These are phyloP conservation scores for Virgularia gustaviana DNA, from an alignment of 92 coral and sea anemone species.

Conservation along the genomic window DNA sequence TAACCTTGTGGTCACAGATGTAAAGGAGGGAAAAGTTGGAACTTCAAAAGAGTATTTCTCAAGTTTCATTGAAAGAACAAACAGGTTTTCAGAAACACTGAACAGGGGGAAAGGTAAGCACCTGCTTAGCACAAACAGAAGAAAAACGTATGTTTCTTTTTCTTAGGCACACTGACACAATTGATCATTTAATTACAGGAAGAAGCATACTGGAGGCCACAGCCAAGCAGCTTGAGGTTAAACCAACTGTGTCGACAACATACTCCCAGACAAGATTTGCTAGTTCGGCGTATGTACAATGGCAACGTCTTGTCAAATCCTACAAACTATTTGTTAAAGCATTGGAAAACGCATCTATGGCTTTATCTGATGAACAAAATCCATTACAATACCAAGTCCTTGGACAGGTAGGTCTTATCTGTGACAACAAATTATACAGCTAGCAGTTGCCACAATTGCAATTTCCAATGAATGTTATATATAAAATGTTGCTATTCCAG, in stretches of 20 bases:
- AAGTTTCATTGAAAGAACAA: slow-evolving; percentile 6
- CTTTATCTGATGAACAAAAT: background rate
- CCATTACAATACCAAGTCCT: background rate
- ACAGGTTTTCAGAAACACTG: slow-evolving; percentile 4
- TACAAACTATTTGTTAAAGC: slow-evolving; percentile 24
- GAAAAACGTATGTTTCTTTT: background rate
- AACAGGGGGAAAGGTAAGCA: slow-evolving; percentile 27
- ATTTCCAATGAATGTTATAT: background rate
- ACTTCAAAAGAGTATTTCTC: slow-evolving; percentile 11
- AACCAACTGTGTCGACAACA: slow-evolving; percentile 13
- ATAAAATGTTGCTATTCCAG: too few relatives aligned
- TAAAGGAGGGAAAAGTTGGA: slow-evolving; percentile 23
- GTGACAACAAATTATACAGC: too few relatives aligned
- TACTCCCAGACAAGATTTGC: slow-evolving; percentile 30
- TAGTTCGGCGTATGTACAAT: slow-evolving; percentile 19
- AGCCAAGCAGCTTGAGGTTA: slow-evolving; percentile 9
- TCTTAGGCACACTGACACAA: too few relatives aligned
- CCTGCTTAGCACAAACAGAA: background rate
- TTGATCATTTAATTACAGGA: slow-evolving; percentile 6
- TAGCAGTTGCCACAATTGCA: too few relatives aligned
- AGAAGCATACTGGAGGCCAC: slow-evolving; percentile 29
- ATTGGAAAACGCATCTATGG: background rate
- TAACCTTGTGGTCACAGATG: slow-evolving; percentile 12
- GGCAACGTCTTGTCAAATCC: slow-evolving; percentile 8
- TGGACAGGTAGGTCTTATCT: slow-evolving; percentile 12